A percentile compares a stretch with the other conserved stretches of the same genome.
These are phyloP conservation scores for Elgaria multicarinata DNA, from an alignment of 2,113 vertebrate genomes.

Conservation along the genomic window DNA sequence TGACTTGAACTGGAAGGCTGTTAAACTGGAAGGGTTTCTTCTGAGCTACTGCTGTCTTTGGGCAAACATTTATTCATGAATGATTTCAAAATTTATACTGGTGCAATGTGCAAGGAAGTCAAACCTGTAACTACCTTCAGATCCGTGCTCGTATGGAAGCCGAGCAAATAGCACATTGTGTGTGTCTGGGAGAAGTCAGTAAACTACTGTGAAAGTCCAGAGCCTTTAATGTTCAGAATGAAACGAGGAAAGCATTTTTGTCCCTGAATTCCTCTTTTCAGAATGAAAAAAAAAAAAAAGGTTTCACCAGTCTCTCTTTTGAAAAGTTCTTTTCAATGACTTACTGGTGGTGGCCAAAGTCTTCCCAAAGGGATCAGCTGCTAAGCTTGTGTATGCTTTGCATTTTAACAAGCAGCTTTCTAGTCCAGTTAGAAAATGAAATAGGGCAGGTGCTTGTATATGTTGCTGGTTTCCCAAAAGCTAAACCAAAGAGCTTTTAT, in stretches of 20 bases:
- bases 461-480: constrained; percentile 58
- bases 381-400: constrained; percentile 38
- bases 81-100: constrained; percentile 65
- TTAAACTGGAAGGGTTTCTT: constrained; percentile 73
- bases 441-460: constrained; percentile 47
- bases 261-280: neutral
- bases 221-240: constrained; percentile 10
- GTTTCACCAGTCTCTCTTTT: neutral
- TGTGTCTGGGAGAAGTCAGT: neutral
- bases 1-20: constrained; percentile 60
- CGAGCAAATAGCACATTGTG: constrained; percentile 25
- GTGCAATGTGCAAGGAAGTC: constrained; percentile 60
- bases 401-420: constrained; percentile 54
- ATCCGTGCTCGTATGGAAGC: constrained; percentile 24
- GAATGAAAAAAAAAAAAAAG: neutral
- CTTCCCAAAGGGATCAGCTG: constrained; percentile 48
- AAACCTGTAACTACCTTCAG: constrained; percentile 67
- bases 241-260: neutral
- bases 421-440: constrained; percentile 39
- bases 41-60: constrained; percentile 39
- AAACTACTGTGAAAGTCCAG: neutral
- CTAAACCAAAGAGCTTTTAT: constrained; percentile 52
- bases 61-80: constrained; percentile 65
- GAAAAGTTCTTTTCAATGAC: neutral
- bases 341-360: neutral